Percentiles rank a stretch among this genome's conserved stretches.
Conservation (phyloP, 2,113 vertebrate genomes). For the Anoplopoma fimbria region DNA sequence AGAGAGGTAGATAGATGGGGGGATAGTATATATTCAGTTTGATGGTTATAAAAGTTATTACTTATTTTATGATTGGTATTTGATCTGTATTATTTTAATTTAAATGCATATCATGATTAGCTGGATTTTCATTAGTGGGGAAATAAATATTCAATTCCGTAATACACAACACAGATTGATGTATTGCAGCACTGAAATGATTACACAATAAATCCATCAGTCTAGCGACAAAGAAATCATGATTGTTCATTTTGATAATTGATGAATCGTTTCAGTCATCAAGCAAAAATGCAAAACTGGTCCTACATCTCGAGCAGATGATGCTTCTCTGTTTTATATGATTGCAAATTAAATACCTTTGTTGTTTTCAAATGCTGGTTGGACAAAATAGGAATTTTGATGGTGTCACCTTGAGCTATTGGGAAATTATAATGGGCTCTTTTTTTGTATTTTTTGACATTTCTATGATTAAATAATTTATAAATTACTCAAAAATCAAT, state of each 20-base stretch:
- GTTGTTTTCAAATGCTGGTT: neutral
- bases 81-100: slow-evolving; percentile 26
- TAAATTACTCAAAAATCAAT: neutral
- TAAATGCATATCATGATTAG: slow-evolving; percentile 32
- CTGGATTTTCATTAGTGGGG: slow-evolving; percentile 10
- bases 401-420: neutral
- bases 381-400: neutral
- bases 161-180: slow-evolving; percentile 25
- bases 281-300: slow-evolving; percentile 10
- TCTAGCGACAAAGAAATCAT: slow-evolving; percentile 6
- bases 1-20: neutral
- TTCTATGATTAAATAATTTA: neutral
- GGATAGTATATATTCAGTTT: slow-evolving; percentile 9
- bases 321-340: neutral
- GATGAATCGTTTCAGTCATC: slow-evolving; percentile 22
- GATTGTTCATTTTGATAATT: slow-evolving; percentile 35
- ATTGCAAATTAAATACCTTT: neutral
- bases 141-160: slow-evolving; percentile 14
- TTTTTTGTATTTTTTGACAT: neutral
- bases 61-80: slow-evolving; percentile 1
- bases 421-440: neutral
- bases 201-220: slow-evolving; percentile 20
- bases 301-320: neutral
- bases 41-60: neutral
- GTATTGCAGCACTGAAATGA: slow-evolving; percentile 22